A percentile compares a stretch with the other conserved stretches of the same genome.
Evolutionary conservation across 2,797 vertebrate species (phyloP).

Genomic region (Pelochelys cantorii): DNA sequence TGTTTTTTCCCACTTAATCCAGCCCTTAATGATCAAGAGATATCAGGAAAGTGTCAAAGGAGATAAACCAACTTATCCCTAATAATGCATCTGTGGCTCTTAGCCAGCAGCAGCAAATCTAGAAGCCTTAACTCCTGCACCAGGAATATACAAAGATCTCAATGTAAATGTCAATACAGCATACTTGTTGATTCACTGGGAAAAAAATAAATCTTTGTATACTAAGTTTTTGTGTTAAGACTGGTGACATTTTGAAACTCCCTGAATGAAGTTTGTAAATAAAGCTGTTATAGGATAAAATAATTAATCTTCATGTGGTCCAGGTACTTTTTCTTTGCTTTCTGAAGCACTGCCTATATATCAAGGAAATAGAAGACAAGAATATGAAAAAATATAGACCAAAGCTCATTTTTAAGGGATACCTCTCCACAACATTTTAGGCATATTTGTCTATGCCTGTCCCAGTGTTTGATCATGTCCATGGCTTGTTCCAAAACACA

Average conservation of each 20-base stretch:
- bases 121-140: constrained; percentile 39
- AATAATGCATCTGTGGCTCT: constrained; percentile 18
- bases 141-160: constrained; percentile 46
- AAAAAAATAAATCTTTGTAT: not conserved
- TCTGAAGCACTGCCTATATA: not conserved
- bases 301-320: not conserved
- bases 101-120: constrained; percentile 46
- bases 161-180: constrained; percentile 45
- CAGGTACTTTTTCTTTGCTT: not conserved
- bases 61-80: constrained; percentile 66
- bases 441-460: not conserved
- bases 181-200: constrained; percentile 19
- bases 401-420: not conserved
- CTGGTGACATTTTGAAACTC: not conserved
- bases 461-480: not conserved
- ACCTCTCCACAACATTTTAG: not conserved
- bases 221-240: not conserved
- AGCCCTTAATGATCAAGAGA: constrained; percentile 64
- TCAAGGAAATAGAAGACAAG: not conserved
- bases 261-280: constrained; percentile 26
- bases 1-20: constrained; percentile 60
- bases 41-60: constrained; percentile 57
- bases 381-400: not conserved
- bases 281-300: not conserved
- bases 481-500: not conserved